These are phyloP conservation scores for Leucoraja ocellata DNA, from an alignment of 2,797 vertebrate species.

Conservation along the genomic window DNA sequence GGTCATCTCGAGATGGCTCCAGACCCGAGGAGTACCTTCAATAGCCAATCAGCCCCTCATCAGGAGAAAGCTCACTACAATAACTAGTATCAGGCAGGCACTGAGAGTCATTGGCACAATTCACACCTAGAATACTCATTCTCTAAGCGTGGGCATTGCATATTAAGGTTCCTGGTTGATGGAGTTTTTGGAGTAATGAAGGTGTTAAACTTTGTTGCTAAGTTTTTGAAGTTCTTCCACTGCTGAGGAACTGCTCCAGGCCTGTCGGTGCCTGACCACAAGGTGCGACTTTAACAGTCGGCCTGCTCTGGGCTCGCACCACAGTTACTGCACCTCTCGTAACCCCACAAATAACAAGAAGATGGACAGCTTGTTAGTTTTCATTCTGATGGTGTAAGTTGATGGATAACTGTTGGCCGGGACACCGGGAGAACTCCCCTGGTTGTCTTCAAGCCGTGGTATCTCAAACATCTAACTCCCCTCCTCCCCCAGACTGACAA, in stretches of 20 bases:
- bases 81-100: not conserved
- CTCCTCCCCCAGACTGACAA: not conserved
- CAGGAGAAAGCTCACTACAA: too few species aligned
- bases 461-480: not conserved
- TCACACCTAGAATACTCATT: not conserved
- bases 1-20: too few species aligned
- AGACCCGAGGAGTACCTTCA: too few species aligned
- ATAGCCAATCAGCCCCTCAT: too few species aligned
- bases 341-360: not conserved
- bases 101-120: not conserved
- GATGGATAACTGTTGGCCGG: not conserved
- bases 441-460: not conserved
- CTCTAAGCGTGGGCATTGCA: not conserved
- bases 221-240: not conserved
- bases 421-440: not conserved
- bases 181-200: not conserved
- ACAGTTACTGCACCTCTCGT: not conserved
- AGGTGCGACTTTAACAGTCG: not conserved
- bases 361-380: not conserved
- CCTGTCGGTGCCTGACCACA: not conserved
- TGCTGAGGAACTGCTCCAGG: too few species aligned
- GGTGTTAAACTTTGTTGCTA: not conserved
- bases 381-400: not conserved
- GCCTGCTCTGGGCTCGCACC: not conserved
- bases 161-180: not conserved